Evolutionary conservation across 2,113 vertebrate species (phyloP).

Genomic region (Nothocercus nigrocapillus): DNA sequence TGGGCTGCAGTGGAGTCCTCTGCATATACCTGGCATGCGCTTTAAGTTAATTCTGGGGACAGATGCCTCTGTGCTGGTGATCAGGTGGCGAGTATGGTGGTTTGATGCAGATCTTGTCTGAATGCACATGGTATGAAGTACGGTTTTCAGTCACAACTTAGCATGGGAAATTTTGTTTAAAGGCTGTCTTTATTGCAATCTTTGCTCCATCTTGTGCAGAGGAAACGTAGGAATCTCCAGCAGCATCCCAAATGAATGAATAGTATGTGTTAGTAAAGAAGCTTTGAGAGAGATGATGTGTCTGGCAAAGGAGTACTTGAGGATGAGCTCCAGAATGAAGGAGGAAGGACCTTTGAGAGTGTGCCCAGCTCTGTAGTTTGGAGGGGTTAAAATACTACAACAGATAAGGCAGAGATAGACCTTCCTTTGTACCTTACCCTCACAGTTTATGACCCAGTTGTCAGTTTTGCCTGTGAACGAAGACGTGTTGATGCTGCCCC

Average conservation of each 20-base stretch:
- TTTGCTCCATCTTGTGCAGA: not conserved
- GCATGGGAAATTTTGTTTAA: not conserved
- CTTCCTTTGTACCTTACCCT: not conserved
- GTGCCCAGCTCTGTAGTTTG: not conserved
- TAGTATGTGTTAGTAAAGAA: not conserved
- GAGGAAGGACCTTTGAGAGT: not conserved
- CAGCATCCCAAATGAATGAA: not conserved
- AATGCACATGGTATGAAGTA: fast-evolving
- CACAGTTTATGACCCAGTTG: not conserved
- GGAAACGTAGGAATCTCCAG: not conserved
- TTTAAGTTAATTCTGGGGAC: not conserved
- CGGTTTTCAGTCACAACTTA: not conserved
- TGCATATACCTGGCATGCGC: not conserved
- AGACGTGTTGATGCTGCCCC: not conserved
- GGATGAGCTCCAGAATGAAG: not conserved
- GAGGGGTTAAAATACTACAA: not conserved
- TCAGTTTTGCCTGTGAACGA: not conserved
- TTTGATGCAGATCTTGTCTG: not conserved
- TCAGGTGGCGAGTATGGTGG: not conserved
- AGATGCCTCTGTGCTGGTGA: not conserved
- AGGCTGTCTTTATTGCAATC: not conserved
- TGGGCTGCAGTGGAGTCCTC: not conserved
- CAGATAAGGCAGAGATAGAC: not conserved
- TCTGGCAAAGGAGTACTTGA: not conserved
- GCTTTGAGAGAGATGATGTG: not conserved